phyloP scores from a whole-genome alignment of 2,797 vertebrate species.

The Eulemur rubriventer region DNA sequence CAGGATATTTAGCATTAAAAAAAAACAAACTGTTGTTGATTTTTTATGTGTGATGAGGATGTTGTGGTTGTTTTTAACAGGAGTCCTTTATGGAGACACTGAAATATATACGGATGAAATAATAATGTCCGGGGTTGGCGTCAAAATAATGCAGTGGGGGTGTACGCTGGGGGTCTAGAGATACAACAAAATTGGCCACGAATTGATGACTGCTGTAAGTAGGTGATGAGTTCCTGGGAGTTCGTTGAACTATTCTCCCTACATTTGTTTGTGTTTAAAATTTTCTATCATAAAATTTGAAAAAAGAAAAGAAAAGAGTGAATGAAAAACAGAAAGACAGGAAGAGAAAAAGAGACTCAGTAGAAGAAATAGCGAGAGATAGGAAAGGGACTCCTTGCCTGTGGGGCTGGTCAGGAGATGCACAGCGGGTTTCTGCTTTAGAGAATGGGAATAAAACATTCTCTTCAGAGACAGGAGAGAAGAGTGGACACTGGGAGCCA shows the following conservation, averaged over 20 bases:
- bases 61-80: background rate
- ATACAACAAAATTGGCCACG: background rate
- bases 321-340: background rate
- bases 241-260: background rate
- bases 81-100: background rate
- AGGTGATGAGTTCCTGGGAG: background rate
- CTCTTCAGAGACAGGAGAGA: background rate
- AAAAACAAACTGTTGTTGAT: background rate
- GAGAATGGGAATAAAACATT: background rate
- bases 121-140: background rate
- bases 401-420: background rate
- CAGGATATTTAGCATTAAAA: background rate
- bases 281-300: background rate
- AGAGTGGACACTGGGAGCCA: background rate
- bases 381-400: background rate
- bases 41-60: slow-evolving; percentile 9
- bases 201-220: background rate
- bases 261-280: background rate
- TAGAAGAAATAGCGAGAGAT: background rate
- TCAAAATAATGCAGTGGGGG: background rate
- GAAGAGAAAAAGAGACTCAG: background rate
- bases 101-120: background rate
- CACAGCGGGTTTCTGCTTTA: background rate
- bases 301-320: background rate
- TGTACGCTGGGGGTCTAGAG: background rate